Conservation (phyloP, 2,888 invertebrate genomes). For the Ceramica pisi region DNA sequence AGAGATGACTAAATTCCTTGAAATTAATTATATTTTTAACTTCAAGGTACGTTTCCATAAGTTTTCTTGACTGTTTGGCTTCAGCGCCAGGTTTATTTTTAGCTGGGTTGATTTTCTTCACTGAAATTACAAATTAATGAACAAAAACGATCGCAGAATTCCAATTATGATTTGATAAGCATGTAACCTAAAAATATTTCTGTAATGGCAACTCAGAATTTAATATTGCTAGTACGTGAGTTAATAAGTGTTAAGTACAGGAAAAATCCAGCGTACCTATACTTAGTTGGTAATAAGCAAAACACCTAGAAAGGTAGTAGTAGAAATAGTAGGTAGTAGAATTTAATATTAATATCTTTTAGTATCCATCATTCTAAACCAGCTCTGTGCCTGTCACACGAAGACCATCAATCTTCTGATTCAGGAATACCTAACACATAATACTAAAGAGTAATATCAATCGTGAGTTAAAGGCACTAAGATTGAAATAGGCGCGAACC, state of each 20-base stretch:
- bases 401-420: not conserved
- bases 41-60: slow-evolving; percentile 21
- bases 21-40: slow-evolving; percentile 20
- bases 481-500: slow-evolving; percentile 8
- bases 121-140: slow-evolving; percentile 2
- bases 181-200: not conserved
- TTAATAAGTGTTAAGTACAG: no score
- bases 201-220: not conserved
- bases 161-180: not conserved
- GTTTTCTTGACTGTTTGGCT: slow-evolving; percentile 9
- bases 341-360: not conserved
- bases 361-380: not conserved
- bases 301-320: no score
- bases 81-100: slow-evolving; percentile 18
- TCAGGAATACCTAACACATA: slow-evolving; percentile 1
- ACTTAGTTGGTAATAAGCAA: no score
- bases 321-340: no score
- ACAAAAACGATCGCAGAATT: not conserved
- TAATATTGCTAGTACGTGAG: not conserved
- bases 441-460: not conserved
- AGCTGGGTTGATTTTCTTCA: not conserved
- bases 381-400: not conserved
- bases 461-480: slow-evolving; percentile 16
- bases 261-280: no score
- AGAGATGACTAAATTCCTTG: not conserved